Conservation (phyloP, 2,888 invertebrate species). For the Teleogryllus oceanicus region DNA sequence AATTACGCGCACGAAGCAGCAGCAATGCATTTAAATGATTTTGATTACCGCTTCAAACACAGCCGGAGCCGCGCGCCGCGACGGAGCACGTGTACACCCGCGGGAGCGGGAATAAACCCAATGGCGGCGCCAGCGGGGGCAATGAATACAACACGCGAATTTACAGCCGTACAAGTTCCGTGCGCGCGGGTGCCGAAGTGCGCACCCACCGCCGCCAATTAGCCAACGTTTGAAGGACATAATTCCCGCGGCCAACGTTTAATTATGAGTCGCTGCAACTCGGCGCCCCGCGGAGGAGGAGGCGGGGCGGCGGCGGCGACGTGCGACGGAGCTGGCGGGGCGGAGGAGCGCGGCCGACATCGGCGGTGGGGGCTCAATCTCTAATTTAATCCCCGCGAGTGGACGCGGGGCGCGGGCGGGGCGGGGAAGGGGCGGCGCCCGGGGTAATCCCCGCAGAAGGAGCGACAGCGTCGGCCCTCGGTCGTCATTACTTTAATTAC, state of each 20-base stretch:
- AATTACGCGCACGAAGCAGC: too few relatives aligned
- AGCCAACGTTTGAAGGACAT: background rate
- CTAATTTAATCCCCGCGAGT: background rate
- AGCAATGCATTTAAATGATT: too few relatives aligned
- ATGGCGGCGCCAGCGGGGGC: background rate
- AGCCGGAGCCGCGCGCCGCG: too few relatives aligned
- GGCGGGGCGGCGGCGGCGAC: background rate
- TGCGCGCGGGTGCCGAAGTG: background rate
- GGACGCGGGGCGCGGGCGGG: background rate
- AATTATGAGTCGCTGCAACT: background rate
- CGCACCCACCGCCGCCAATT: background rate
- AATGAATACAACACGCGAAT: conserved; percentile 11
- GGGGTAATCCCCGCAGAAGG: background rate
- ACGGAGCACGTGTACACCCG: too few relatives aligned
- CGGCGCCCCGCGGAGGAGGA: background rate
- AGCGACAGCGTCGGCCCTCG: background rate
- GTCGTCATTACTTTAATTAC: conserved; percentile 12
- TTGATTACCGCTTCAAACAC: too few relatives aligned
- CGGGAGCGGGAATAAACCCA: too few relatives aligned
- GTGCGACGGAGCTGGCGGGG: too few relatives aligned
- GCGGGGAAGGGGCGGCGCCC: background rate
- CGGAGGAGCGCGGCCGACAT: background rate
- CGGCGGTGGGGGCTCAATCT: background rate
- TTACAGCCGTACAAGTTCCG: background rate
- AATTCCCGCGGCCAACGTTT: background rate